A percentile compares a stretch with the other conserved stretches of the same genome.
phyloP scores from a whole-genome alignment of 2,797 vertebrate genomes.

The Erpetoichthys calabaricus region DNA sequence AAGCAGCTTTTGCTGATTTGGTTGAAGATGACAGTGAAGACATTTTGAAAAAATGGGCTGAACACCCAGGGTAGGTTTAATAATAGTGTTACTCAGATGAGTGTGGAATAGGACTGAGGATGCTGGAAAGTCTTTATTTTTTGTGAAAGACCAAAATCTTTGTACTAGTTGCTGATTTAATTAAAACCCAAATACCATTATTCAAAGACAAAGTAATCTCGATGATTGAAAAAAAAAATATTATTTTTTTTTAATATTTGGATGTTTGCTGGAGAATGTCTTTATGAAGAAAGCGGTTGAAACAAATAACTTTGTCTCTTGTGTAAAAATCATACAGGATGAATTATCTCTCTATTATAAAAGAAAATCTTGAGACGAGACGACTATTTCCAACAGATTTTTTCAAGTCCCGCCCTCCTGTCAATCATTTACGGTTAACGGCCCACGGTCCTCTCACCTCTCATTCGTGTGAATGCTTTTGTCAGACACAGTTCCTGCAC shows the following conservation, averaged over 20 bases:
- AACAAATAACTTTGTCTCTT: not conserved
- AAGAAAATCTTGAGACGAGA: no score
- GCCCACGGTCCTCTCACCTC: no score
- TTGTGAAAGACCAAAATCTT: no score
- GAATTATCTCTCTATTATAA: not conserved
- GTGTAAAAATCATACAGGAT: not conserved
- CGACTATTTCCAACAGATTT: no score
- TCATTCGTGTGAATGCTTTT: no score
- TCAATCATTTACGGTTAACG: no score
- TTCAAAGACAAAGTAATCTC: slow-evolving; percentile 6
- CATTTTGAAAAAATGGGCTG: slow-evolving; percentile 61
- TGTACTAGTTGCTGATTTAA: no score
- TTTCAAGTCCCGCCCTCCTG: no score
- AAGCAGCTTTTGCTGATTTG: slow-evolving; percentile 79
- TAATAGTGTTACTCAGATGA: slow-evolving; percentile 1
- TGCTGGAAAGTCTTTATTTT: no score
- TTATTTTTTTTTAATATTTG: slow-evolving; percentile 3
- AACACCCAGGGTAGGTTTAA: slow-evolving; percentile 58
- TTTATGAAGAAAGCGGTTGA: not conserved
- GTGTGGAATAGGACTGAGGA: not conserved
- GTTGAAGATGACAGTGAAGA: slow-evolving; percentile 74
- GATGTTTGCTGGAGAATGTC: not conserved
- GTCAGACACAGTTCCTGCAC: no score
- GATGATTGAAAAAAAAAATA: slow-evolving; percentile 4
- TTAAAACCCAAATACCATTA: not conserved